phyloP scores from a whole-genome alignment of 2,888 invertebrate species.

The Dryadula phaetusa region DNA sequence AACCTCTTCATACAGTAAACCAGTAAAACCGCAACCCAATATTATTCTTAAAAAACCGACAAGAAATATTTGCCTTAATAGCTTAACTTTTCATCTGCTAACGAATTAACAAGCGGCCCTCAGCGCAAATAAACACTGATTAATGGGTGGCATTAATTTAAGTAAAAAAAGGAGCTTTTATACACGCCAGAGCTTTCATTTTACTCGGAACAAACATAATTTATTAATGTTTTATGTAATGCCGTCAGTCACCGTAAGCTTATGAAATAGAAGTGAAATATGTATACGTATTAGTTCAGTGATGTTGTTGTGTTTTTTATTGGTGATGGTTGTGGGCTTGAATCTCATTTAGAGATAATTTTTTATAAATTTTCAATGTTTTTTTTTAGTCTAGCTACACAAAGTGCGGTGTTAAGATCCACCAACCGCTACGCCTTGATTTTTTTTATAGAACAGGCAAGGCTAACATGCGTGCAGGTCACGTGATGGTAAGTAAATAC shows the following conservation, averaged over 20 bases:
- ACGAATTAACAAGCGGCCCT: slow-evolving; percentile 76
- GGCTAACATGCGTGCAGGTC: too few species aligned
- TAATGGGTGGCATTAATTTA: slow-evolving; percentile 63
- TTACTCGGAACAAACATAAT: slow-evolving; percentile 27
- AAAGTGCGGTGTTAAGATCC: too few species aligned
- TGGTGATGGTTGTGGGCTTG: too few species aligned
- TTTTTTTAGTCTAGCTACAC: too few species aligned
- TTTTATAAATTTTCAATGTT: too few species aligned
- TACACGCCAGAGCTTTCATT: slow-evolving; percentile 41
- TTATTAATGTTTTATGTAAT: slow-evolving; percentile 14
- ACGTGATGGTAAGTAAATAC: too few species aligned
- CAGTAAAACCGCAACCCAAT: slow-evolving; percentile 46
- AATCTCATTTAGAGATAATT: too few species aligned
- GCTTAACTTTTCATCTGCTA: slow-evolving; percentile 83
- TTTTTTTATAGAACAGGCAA: too few species aligned
- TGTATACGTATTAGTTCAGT: too few species aligned
- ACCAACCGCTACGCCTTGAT: too few species aligned
- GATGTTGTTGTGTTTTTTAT: too few species aligned
- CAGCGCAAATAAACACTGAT: slow-evolving; percentile 74
- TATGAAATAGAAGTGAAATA: background rate
- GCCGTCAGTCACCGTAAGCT: slow-evolving; percentile 8
- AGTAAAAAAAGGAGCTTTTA: slow-evolving; percentile 42
- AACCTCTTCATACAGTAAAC: background rate
- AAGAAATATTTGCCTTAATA: slow-evolving; percentile 71
- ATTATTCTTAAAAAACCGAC: slow-evolving; percentile 61